Evolutionary conservation across 1,140 invertebrate genomes (phyloP).

Genomic region (Drosophila nebulosa): DNA sequence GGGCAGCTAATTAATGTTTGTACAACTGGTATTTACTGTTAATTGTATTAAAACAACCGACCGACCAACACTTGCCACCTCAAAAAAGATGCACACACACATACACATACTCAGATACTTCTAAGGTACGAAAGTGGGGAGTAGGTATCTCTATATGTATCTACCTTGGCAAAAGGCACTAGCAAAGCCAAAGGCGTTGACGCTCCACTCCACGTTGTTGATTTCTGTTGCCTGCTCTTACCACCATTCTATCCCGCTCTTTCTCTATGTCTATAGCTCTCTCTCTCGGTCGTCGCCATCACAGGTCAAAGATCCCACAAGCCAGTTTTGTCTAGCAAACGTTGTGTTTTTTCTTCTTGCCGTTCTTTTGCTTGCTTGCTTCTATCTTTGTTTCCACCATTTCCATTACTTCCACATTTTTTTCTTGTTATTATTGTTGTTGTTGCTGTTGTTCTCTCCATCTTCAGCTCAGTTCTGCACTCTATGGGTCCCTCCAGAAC

Average conservation of each 20-base stretch:
- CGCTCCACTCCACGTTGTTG: slow-evolving; percentile 61
- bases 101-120: slow-evolving; percentile 4
- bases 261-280: not conserved
- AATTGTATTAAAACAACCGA: slow-evolving; percentile 62
- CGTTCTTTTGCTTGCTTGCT: slow-evolving; percentile 30
- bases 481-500: slow-evolving; percentile 44
- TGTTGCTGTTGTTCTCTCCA: slow-evolving; percentile 21
- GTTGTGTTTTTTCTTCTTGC: slow-evolving; percentile 14
- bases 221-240: slow-evolving; percentile 15
- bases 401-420: slow-evolving; percentile 48
- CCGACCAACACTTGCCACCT: slow-evolving; percentile 62
- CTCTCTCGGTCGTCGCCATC: slow-evolving; percentile 68
- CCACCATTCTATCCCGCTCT: not conserved
- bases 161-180: slow-evolving; percentile 3
- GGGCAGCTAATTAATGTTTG: slow-evolving; percentile 56
- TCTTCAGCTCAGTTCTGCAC: slow-evolving; percentile 19
- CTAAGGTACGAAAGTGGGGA: slow-evolving; percentile 17
- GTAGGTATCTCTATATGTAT: not conserved
- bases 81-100: slow-evolving; percentile 15
- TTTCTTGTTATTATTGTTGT: slow-evolving; percentile 12
- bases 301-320: slow-evolving; percentile 77
- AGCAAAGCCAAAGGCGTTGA: slow-evolving; percentile 42
- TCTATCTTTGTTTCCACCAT: slow-evolving; percentile 51
- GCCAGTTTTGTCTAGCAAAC: slow-evolving; percentile 74
- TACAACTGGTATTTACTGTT: slow-evolving; percentile 76